Percentiles rank a stretch among this genome's conserved stretches.
Conservation (phyloP, 2,113 vertebrate genomes). For the Ovis canadensis region DNA sequence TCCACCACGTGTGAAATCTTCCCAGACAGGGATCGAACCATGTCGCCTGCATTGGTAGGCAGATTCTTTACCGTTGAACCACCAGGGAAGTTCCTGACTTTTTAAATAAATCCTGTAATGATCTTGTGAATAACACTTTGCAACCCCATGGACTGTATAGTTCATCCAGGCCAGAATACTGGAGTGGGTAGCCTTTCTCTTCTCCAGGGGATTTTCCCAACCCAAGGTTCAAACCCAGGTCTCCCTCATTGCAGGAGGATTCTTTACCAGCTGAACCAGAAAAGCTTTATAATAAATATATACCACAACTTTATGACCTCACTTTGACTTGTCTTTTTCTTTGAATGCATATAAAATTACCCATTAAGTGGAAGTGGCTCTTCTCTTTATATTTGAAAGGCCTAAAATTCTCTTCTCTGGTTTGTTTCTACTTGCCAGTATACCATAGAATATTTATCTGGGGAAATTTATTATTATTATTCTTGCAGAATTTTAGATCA, state of each 20-base stretch:
- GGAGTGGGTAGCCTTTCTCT: background rate
- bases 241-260: background rate
- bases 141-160: background rate
- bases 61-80: background rate
- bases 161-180: background rate
- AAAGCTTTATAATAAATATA: background rate
- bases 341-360: background rate
- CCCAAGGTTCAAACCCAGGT: background rate
- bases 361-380: background rate
- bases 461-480: background rate
- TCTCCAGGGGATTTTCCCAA: background rate
- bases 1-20: background rate
- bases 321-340: background rate
- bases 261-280: background rate
- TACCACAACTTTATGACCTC: background rate
- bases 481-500: background rate
- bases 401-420: background rate
- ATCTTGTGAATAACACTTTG: background rate
- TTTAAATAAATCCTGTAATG: background rate
- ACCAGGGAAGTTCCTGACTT: background rate
- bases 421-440: background rate
- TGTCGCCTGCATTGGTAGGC: background rate
- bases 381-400: background rate
- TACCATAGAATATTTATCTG: background rate
- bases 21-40: background rate